Evolutionary conservation across 2,113 vertebrate genomes (phyloP).

Genomic region (Trematocara nigrifrons): DNA sequence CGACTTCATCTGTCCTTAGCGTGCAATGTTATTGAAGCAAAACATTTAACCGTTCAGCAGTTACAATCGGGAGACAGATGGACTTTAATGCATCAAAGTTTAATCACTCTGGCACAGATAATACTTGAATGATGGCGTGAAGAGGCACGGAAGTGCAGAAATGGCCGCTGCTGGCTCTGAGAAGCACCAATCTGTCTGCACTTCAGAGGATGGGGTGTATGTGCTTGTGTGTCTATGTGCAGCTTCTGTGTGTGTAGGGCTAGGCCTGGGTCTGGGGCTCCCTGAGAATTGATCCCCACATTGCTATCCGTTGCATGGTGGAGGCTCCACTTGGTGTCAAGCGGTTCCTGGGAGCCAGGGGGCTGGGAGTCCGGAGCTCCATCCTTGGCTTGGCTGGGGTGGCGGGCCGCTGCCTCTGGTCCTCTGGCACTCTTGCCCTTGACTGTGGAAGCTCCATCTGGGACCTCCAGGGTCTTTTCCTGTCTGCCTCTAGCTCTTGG

Average conservation of each 20-base stretch:
- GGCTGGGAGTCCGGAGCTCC: background rate
- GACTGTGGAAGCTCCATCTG: background rate
- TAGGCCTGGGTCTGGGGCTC: background rate
- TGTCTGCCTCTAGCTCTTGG: background rate
- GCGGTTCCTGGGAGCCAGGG: background rate
- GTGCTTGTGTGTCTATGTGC: background rate
- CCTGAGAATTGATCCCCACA: background rate
- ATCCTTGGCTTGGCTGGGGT: background rate
- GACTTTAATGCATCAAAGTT: constrained; percentile 18
- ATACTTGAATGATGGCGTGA: background rate
- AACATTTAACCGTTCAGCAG: constrained; percentile 13
- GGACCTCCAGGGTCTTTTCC: background rate
- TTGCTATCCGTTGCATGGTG: background rate
- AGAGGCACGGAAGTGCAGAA: background rate
- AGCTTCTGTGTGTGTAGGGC: background rate
- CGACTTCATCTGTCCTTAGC: background rate
- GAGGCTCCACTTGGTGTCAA: background rate
- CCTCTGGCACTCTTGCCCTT: background rate
- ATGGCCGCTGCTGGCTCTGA: background rate
- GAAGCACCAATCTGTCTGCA: background rate
- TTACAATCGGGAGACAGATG: background rate
- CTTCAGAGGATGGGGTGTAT: background rate
- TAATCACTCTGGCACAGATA: constrained; percentile 20
- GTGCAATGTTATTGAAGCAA: background rate
- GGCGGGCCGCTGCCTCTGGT: background rate